Evolutionary conservation across 1,140 invertebrate species (phyloP), one percentile per base, ranked within the genome.

Genomic region (Listronotus bonariensis): DNA sequence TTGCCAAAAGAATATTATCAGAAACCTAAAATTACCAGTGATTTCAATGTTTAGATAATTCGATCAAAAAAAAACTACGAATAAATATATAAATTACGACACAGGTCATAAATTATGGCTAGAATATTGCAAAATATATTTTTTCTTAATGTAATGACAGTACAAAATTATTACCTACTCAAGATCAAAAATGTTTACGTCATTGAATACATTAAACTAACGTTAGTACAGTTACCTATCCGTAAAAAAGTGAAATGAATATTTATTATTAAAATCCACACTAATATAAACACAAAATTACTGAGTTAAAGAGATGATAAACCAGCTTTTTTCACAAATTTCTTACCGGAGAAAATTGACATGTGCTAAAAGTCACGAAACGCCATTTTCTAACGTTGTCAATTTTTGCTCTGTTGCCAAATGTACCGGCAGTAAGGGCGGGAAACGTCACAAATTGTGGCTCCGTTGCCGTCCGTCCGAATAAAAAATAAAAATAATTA

Each of bases 341-440:
- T 40, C 67, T 72, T 70, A 72, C 71, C 71, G 66, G 67, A 72
- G 66, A 51, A 57, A 70, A 62, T 48, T 72, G 71, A 70, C 71
- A 72, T 70, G 68, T 72, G 71, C 62, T 72, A 70, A 68, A 72
- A 70, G 52, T 64, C 66, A 70, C 40, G 9, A 64, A 56, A 64
- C 68, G 71, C 71, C 71, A 72, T 72, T 68, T 70, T 70, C 60
- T 20, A 52, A 20, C 49, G 34, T 36, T 36, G 34, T 36, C 34
- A 12, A 36, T 10, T 10, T 36, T 8, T 9, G 34, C 34, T 36
- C 8, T 12, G 11, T 36, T 36, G 34, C 34, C 34, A 36, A 36
- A 12, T 12, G 8, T 36, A 36, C 7, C 3, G 34, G 34, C 3
- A 12, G 2, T 9, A 36, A 36, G n/a, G n/a, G n/a, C n/a, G n/a